Evolutionary conservation across 2,888 invertebrate species (phyloP).

Genomic region (Augochlorella aurata): DNA sequence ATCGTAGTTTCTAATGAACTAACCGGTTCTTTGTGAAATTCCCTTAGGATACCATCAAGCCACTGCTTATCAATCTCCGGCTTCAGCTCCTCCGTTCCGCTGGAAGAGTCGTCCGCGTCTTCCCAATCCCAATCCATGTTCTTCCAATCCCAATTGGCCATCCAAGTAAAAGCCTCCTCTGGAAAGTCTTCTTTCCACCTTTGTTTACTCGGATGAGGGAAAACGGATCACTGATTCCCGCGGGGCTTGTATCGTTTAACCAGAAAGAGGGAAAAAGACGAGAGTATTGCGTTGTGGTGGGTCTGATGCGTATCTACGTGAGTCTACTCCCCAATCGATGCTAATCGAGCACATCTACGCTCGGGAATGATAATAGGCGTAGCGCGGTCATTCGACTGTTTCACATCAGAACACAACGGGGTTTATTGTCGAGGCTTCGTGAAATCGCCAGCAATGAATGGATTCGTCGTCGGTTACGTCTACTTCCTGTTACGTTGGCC

Average conservation of each 20-base stretch:
- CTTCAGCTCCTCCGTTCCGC: constrained; percentile 82
- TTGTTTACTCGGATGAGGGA: constrained; percentile 27
- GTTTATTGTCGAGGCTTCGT: constrained; percentile 30
- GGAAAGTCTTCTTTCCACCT: not conserved
- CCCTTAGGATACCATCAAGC: constrained; percentile 83
- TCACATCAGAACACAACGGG: constrained; percentile 21
- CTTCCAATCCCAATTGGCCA: constrained; percentile 83
- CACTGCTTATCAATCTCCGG: constrained; percentile 85
- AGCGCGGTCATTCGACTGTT: constrained; percentile 29
- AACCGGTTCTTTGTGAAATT: constrained; percentile 80
- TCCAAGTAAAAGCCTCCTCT: constrained; percentile 60
- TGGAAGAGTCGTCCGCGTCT: constrained; percentile 81
- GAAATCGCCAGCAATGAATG: constrained; percentile 55
- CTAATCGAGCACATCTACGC: constrained; percentile 53
- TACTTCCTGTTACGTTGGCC: constrained; percentile 54
- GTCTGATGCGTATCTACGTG: constrained; percentile 18
- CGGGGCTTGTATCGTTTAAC: not conserved
- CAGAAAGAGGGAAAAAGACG: not conserved
- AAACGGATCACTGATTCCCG: not conserved
- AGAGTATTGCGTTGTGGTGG: not conserved
- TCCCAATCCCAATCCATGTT: constrained; percentile 83
- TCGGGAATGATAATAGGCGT: constrained; percentile 36
- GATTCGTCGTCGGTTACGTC: constrained; percentile 60
- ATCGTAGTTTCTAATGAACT: constrained; percentile 50
- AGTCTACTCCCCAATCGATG: constrained; percentile 34